Base-by-base conservation (phyloP, 2,888 invertebrate species). In the Noctua pronuba region DNA sequence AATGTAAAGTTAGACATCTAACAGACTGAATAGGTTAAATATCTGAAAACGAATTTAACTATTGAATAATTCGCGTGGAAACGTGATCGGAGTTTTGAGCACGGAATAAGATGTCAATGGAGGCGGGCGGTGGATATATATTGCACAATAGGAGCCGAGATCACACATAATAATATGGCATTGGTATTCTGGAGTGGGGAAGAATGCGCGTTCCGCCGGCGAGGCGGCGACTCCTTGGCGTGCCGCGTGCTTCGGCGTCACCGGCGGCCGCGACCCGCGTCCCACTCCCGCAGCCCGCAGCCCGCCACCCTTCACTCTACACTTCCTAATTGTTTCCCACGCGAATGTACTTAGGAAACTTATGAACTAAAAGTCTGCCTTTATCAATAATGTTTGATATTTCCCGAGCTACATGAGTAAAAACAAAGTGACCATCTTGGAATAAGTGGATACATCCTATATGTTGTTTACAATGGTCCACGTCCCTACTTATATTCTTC, bases 151-250 rank as follows among this genome's bases (percentile, higher is more conserved):
- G 92, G 90, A 92, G 91, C 88, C 91, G 91, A 94, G 94, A 95
- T 96, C 95, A 95, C 95, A 95, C 96, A 96, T 95, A 95, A 96
- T 96, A 96, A 96, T 95, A 95, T 93, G 94, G 92, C 94, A 93
- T 94, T 93, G 96, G 96, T 94, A 96, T 96, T 94, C 95, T 90
- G 94, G 91, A 91, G 93, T 92, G 93, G 90, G 93, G 90, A 94
- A 93, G 96, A 96, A 96, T 96, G 94, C 93, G 93, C 95, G 94
- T 95, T 93, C 95, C 95, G 86, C 80, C 88, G 88, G 66, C 88
- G 92, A 90, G 93, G 90, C 89, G 90, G 92, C 95, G 95, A 92
- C 95, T 93, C 85, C 93, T 88, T 88, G 93, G 92, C 94, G 94
- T 92, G 92, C 93, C 92, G 88, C 94, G 94, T 92, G 92, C 93